Percentiles rank a stretch among this genome's conserved stretches.
Evolutionary conservation across 2,888 invertebrate genomes (phyloP).

Genomic region (Tenodera sinensis): DNA sequence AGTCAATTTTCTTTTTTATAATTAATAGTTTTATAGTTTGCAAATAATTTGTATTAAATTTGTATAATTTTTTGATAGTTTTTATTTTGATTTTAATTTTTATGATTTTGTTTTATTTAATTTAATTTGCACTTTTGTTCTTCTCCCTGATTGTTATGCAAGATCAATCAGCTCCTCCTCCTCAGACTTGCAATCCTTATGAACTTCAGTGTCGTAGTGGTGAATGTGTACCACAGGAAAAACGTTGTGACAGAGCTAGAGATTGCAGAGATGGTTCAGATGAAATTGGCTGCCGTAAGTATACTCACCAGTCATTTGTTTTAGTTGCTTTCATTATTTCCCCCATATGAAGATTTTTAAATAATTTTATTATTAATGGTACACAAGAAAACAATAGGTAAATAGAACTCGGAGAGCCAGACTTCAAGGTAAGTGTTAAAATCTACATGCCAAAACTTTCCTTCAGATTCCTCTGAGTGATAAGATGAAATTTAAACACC

Average conservation of each 20-base stretch:
- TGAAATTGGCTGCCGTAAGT: slow-evolving; percentile 49
- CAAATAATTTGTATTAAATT: neutral
- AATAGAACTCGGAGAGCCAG: too few species aligned
- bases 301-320: neutral
- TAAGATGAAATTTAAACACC: too few species aligned
- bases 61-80: neutral
- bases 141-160: neutral
- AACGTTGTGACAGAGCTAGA: slow-evolving; percentile 55
- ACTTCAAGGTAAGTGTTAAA: too few species aligned
- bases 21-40: neutral
- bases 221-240: slow-evolving; percentile 54
- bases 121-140: slow-evolving; percentile 8
- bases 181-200: neutral
- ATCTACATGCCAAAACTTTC: too few species aligned
- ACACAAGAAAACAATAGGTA: too few species aligned
- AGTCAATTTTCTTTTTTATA: neutral
- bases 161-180: neutral
- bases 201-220: slow-evolving; percentile 51
- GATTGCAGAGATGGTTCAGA: slow-evolving; percentile 61
- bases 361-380: neutral
- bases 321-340: neutral
- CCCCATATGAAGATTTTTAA: neutral
- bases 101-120: slow-evolving; percentile 11
- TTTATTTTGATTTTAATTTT: neutral
- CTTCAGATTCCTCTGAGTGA: too few species aligned